These are phyloP conservation scores for Thumatha senex DNA, from an alignment of 2,888 invertebrate species.

Conservation along the genomic window DNA sequence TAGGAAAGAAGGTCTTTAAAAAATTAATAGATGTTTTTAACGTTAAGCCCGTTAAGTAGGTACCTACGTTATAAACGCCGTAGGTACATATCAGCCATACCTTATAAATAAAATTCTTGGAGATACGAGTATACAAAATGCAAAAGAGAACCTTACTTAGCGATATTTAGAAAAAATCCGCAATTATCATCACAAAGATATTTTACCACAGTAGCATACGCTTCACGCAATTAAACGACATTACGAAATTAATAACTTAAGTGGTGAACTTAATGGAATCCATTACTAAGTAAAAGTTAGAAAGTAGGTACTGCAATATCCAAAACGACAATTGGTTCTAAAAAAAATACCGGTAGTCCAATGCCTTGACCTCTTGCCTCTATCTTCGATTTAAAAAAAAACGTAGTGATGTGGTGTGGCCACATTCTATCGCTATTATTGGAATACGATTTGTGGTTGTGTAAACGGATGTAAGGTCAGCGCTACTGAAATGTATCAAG, in stretches of 20 bases:
- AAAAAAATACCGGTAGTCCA: slow-evolving; percentile 47
- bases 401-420: background rate
- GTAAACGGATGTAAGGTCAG: slow-evolving; percentile 1
- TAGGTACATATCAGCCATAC: no score
- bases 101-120: no score
- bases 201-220: slow-evolving; percentile 26
- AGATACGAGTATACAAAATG: no score
- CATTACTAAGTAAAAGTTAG: slow-evolving; percentile 69
- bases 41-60: no score
- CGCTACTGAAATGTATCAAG: slow-evolving; percentile 2
- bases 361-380: slow-evolving; percentile 66
- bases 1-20: no score
- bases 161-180: background rate
- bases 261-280: slow-evolving; percentile 51
- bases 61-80: no score
- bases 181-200: slow-evolving; percentile 21
- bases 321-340: slow-evolving; percentile 63
- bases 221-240: slow-evolving; percentile 38
- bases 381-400: slow-evolving; percentile 36
- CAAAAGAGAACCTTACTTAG: no score
- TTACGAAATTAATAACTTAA: slow-evolving; percentile 46
- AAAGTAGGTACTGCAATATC: slow-evolving; percentile 49
- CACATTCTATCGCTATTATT: background rate
- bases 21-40: no score
- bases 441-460: background rate